Evolutionary conservation across 2,888 invertebrate genomes (phyloP).

Genomic region (Troilus luridus): DNA sequence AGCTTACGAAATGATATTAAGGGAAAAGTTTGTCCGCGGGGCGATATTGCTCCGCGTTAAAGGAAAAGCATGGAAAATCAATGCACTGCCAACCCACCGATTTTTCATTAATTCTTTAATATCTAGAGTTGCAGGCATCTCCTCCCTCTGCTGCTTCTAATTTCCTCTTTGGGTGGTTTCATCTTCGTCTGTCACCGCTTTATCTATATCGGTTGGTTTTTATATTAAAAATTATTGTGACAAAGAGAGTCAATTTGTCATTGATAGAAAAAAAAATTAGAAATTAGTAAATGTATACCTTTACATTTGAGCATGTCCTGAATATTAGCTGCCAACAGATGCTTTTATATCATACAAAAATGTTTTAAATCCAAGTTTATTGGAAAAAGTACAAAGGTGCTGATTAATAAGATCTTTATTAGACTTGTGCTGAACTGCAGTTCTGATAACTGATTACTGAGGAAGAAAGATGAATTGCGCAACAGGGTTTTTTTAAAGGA

Average conservation of each 20-base stretch:
- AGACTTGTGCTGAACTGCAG: no score
- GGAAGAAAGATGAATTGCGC: no score
- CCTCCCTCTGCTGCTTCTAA: not conserved
- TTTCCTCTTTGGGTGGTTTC: not conserved
- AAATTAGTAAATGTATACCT: no score
- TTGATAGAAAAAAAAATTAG: no score
- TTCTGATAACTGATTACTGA: no score
- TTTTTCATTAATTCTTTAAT: constrained; percentile 50
- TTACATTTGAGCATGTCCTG: no score
- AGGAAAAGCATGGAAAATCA: constrained; percentile 39
- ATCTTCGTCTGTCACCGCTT: not conserved
- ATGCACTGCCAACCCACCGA: constrained; percentile 33
- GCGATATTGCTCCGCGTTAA: constrained; percentile 9
- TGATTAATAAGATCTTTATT: no score
- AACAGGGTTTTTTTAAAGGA: no score
- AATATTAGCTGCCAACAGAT: no score
- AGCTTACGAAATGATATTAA: constrained; percentile 37
- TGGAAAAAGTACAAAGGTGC: no score
- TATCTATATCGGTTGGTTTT: not conserved
- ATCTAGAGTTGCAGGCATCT: not conserved
- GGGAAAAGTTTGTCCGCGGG: constrained; percentile 5
- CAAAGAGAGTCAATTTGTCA: not conserved
- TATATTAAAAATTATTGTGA: constrained; percentile 32
- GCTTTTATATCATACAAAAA: no score
- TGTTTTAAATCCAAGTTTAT: no score